phyloP scores from a whole-genome alignment of 35 echinoderm and acorn worm genomes.

The Apostichopus californicus region DNA sequence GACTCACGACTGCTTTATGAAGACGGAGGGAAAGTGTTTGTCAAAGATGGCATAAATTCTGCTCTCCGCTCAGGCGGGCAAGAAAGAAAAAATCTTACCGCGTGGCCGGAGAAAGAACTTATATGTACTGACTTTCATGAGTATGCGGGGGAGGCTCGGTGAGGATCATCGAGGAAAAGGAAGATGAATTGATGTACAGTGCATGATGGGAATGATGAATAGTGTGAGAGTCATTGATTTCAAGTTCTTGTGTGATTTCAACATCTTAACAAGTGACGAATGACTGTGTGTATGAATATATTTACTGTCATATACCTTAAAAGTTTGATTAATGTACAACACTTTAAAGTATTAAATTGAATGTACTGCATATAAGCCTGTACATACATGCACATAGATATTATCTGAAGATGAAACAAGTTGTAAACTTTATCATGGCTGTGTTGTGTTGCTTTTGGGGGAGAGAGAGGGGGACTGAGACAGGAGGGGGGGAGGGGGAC shows the following conservation, averaged over 20 bases:
- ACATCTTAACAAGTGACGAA: neutral
- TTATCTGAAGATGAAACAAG: no score
- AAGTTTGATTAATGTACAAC: no score
- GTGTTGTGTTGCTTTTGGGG: no score
- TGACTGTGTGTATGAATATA: neutral
- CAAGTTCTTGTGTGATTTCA: neutral
- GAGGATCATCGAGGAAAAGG: neutral
- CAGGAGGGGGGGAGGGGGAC: no score
- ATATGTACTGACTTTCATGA: neutral
- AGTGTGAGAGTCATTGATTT: neutral
- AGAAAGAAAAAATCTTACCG: neutral
- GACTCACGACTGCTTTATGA: conserved; percentile 1
- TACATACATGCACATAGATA: no score
- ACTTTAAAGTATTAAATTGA: no score
- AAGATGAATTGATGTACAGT: neutral
- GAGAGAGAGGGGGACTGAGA: no score
- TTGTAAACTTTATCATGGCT: no score
- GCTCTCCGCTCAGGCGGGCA: neutral
- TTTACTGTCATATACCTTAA: no score
- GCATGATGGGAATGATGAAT: neutral
- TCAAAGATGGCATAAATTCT: neutral
- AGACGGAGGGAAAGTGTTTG: neutral
- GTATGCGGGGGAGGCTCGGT: neutral
- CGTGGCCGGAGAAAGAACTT: neutral
- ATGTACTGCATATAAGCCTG: no score